These are phyloP conservation scores for Neoitamus cyanurus DNA, from an alignment of 2,888 invertebrate species.

Conservation along the genomic window DNA sequence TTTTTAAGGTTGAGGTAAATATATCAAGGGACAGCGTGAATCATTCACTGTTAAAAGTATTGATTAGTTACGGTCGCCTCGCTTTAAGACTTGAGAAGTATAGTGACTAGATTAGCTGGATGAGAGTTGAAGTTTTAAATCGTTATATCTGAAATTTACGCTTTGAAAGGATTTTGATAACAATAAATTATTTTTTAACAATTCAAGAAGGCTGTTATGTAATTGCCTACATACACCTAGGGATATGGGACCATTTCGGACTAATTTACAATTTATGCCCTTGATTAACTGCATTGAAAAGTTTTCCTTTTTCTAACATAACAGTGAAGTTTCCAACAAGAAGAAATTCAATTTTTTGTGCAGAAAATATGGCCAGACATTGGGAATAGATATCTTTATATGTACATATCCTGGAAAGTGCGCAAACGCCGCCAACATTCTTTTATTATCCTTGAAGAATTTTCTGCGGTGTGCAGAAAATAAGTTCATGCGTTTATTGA, in stretches of 20 bases:
- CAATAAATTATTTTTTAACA: neutral
- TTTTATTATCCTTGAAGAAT: neutral
- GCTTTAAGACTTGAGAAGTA: neutral
- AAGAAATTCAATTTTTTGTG: neutral
- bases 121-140: neutral
- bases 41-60: neutral
- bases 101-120: neutral
- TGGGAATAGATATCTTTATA: neutral
- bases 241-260: neutral
- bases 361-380: neutral
- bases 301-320: neutral
- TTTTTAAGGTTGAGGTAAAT: constrained; percentile 36
- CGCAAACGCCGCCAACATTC: neutral
- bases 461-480: neutral
- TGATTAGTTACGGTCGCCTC: constrained; percentile 15
- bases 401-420: neutral
- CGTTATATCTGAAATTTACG: neutral
- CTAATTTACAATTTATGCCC: neutral
- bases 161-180: neutral
- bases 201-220: neutral
- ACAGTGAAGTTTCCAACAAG: neutral
- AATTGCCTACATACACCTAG: neutral
- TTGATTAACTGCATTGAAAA: neutral
- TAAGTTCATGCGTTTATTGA: neutral
- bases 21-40: constrained; percentile 5